Percentiles rank a stretch among this genome's conserved stretches.
phyloP scores from a whole-genome alignment of 1,140 invertebrate species.

The Macrocentrus cingulum region DNA sequence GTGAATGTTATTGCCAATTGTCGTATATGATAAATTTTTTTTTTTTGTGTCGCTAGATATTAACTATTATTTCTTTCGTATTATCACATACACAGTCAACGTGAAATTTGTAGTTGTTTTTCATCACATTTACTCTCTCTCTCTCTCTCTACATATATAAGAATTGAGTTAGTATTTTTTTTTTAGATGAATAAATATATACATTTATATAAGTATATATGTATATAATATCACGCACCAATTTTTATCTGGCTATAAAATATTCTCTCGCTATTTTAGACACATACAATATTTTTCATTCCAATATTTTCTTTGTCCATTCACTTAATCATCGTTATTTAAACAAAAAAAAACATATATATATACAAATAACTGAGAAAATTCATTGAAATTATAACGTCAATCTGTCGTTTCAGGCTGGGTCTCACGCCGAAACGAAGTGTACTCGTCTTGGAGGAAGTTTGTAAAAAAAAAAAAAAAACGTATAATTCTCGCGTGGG shows the following conservation, averaged over 20 bases:
- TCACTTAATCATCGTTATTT: neutral
- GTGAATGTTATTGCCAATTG: constrained; percentile 33
- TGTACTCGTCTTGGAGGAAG: constrained; percentile 10
- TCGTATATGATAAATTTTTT: constrained; percentile 9
- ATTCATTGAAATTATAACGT: constrained; percentile 17
- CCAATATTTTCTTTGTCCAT: constrained; percentile 14
- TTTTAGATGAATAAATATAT: constrained; percentile 17
- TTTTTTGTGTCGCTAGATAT: too few species aligned
- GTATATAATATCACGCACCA: constrained; percentile 29
- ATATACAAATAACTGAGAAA: constrained; percentile 2
- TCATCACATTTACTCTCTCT: too few species aligned
- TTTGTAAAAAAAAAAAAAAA: constrained; percentile 5
- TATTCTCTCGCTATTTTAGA: constrained; percentile 5
- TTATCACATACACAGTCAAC: neutral
- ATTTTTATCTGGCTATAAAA: constrained; percentile 21
- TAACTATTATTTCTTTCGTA: constrained; percentile 36
- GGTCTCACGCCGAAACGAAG: constrained; percentile 2
- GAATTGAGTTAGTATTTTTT: constrained; percentile 20
- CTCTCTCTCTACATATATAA: too few species aligned
- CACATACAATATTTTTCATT: constrained; percentile 23
- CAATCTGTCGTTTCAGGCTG: constrained; percentile 27
- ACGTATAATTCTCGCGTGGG: neutral
- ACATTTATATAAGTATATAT: neutral
- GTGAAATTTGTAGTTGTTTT: too few species aligned
- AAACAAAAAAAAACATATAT: too few species aligned